These are phyloP conservation scores for Grallaria varia DNA, from an alignment of 2,113 vertebrate species.

Conservation along the genomic window DNA sequence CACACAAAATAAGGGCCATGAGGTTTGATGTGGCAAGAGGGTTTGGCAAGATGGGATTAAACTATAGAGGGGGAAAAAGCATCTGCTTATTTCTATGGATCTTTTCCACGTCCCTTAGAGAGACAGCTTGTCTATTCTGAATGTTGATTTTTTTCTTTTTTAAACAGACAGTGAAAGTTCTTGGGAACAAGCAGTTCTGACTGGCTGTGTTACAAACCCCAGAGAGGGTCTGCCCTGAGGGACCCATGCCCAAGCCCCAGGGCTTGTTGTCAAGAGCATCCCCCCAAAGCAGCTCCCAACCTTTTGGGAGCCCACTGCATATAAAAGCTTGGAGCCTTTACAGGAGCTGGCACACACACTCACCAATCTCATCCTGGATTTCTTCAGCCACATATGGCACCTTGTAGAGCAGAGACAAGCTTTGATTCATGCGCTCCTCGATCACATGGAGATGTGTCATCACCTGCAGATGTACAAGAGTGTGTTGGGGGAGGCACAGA, in stretches of 20 bases:
- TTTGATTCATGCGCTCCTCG: constrained; percentile 98
- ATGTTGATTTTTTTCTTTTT: background rate
- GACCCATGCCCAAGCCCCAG: background rate
- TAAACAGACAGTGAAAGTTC: rapidly evolving
- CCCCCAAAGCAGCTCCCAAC: background rate
- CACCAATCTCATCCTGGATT: constrained; percentile 95
- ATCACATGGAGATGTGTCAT: constrained; percentile 99
- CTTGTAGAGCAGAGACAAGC: constrained; percentile 95
- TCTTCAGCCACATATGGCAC: constrained; percentile 94
- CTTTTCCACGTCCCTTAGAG: background rate
- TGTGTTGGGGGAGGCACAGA: background rate
- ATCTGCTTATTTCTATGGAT: background rate
- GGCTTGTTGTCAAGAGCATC: background rate
- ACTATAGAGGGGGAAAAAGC: background rate
- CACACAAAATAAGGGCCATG: background rate
- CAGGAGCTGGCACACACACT: constrained; percentile 52
- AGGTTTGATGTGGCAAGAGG: background rate
- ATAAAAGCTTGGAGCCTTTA: background rate
- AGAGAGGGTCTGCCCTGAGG: background rate
- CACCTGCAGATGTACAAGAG: constrained; percentile 76
- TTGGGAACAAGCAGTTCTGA: background rate
- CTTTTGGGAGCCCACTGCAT: background rate
- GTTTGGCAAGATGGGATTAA: background rate
- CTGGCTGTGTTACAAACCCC: background rate
- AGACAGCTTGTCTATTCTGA: background rate